Evolutionary conservation across 1,140 invertebrate species (phyloP), one percentile per base, ranked within the genome.

Genomic region (Zaprionus lachaisei): DNA sequence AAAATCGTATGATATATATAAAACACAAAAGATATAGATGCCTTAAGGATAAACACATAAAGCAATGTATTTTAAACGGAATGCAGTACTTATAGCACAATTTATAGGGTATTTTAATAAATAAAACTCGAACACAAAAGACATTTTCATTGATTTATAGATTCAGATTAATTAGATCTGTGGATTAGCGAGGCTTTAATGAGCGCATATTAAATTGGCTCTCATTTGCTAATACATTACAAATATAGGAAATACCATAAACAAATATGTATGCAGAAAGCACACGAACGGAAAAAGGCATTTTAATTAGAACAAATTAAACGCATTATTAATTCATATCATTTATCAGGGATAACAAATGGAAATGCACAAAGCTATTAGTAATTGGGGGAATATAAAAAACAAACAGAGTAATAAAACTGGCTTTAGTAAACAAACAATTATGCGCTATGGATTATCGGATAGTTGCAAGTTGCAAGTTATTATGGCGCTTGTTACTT

Each of bases 241-340:
- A 47, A 47, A 47, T 47, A 51, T 14, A 24, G 11, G 4, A 51
- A 22, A 51, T 22, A 14, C 47, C 47, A 14, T 51, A 51, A 51
- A 51, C 24, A 11, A 51, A 51, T 51, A 51, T 14, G 12, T 24
- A 51, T 14, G 20, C 47, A 22, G 11, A 14, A 22, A 51, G 14
- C 20, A 12, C 20, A 11, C 11, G 20, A 12, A 51, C 20, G 20
- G 17, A 51, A 51, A 51, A 51, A 51, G 47, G 1, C 20, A 51
- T 1, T 51, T 51, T 51, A 51, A 51, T 51, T 51, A 24, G 47
- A 51, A 51, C 47, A 51, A 51, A 51, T 24, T 51, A 51, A 51
- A 51, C 22, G 17, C 47, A 51, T 51, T 51, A 51, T 51, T 51
- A 51, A 51, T 51, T 12, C 47, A 51, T 12, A 22, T 14, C 12